Evolutionary conservation across 92 coral and sea anemone genomes (phyloP).

Genomic region (Heliopora coerulea): DNA sequence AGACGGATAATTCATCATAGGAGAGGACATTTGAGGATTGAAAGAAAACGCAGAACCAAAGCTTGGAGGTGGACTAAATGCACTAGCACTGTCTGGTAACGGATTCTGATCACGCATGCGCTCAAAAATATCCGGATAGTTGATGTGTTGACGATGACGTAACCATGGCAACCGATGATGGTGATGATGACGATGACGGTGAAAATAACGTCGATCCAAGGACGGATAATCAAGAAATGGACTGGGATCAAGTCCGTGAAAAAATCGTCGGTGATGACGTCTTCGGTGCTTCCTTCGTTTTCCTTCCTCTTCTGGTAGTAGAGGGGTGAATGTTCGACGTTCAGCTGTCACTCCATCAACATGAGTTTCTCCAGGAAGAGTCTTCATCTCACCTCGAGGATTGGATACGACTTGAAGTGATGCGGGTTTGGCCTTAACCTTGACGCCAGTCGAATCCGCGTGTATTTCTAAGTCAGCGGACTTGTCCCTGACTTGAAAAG

Average conservation of each 20-base stretch:
- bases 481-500: conserved; percentile 94
- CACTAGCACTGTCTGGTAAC: conserved; percentile 7
- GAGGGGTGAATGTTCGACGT: conserved; percentile 31
- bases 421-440: conserved; percentile 98
- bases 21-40: conserved; percentile 30
- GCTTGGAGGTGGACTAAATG: conserved; percentile 15
- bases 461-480: conserved; percentile 98
- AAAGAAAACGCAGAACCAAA: conserved; percentile 28
- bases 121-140: conserved; percentile 37
- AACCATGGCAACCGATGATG: conserved; percentile 79
- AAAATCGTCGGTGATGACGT: conserved; percentile 6
- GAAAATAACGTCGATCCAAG: conserved; percentile 31
- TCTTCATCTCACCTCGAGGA: conserved; percentile 61
- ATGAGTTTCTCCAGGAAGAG: conserved; percentile 29
- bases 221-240: conserved; percentile 6
- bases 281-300: not conserved
- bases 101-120: conserved; percentile 31
- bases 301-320: conserved; percentile 3
- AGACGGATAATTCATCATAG: conserved; percentile 37
- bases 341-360: conserved; percentile 19
- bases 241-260: not conserved
- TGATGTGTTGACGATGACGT: conserved; percentile 45
- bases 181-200: conserved; percentile 52
- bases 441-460: conserved; percentile 96
- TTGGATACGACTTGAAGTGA: conserved; percentile 98